These are phyloP conservation scores for Holothuria scabra DNA, from an alignment of 53 echinoderm and acorn worm genomes.

Conservation along the genomic window DNA sequence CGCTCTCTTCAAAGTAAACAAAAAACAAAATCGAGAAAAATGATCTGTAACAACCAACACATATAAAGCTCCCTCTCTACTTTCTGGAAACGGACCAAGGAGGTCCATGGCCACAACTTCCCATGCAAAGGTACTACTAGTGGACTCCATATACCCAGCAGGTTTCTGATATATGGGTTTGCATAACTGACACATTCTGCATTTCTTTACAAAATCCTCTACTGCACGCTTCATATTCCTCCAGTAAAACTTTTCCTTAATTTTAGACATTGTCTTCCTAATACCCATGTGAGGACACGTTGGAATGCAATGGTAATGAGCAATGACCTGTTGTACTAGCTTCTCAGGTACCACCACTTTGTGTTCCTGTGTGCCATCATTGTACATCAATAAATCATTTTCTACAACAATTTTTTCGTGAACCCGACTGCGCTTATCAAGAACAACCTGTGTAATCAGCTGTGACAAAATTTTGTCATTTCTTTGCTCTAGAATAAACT, in stretches of 20 bases:
- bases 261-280: conserved; percentile 46
- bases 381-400: conserved; percentile 1
- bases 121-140: conserved; percentile 33
- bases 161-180: conserved; percentile 60
- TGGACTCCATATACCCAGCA: conserved; percentile 55
- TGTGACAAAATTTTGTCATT: neutral
- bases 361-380: neutral
- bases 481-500: neutral
- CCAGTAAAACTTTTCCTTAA: conserved; percentile 43
- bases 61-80: conserved; percentile 51
- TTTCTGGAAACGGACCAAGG: conserved; percentile 58
- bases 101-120: conserved; percentile 56
- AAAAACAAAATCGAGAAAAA: conserved; percentile 35
- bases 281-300: conserved; percentile 56
- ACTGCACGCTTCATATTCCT: conserved; percentile 20
- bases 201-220: conserved; percentile 37
- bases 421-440: neutral
- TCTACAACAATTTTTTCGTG: neutral
- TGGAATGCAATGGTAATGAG: conserved; percentile 48
- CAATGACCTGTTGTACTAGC: neutral
- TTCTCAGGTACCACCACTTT: conserved; percentile 19
- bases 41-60: conserved; percentile 53
- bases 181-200: conserved; percentile 35
- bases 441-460: neutral
- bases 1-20: conserved; percentile 52